Evolutionary conservation across 2,888 invertebrate species (phyloP), one percentile per base, ranked within the genome.

Genomic region (Tricholauxania praeusta): DNA sequence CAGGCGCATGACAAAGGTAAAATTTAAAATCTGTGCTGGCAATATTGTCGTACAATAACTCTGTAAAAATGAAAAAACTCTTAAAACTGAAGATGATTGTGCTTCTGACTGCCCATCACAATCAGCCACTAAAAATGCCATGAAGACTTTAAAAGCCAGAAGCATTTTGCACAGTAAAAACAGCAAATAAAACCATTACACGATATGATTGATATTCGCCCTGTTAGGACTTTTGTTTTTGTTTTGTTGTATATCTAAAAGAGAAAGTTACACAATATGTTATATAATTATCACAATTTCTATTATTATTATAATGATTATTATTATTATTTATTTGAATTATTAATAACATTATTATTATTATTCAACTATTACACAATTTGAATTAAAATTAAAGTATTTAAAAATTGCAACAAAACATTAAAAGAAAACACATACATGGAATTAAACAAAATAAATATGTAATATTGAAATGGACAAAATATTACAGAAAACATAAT

Each of bases 401-500:
- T 39, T 39, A 10, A 39, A 39, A 55, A 55, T 55, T 55, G 55
- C 17, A 19, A 39, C 53, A 66, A 39, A 32, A 67, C n/a, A 59
- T 57, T 22, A 28, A 64, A 64, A 64, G 22, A 57, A 57, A 28
- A 39, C n/a, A n/a, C 49, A 49, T 51, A 51, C 49, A 5, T 19
- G 48, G 39, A 39, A 63, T 39, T 15, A 62, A 47, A 63, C 10
- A 39, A 47, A 47, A 12, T 7, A 19, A 80, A 76, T 79, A n/a
- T n/a, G n/a, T n/a, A 81, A 84, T 81, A 83, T 76, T 75, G 79
- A 82, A 79, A 78, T 72, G 74, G 72, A 72, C 53, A 73, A 69
- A 74, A 74, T 73, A 77, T 73, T 75, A 77, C 68, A 62, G 68
- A 74, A 80, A 80, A 80, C 80, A 84, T 84, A 85, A 83, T 83